Conservation (phyloP, 2,113 vertebrate genomes). For the Corythornis vintsioides region DNA sequence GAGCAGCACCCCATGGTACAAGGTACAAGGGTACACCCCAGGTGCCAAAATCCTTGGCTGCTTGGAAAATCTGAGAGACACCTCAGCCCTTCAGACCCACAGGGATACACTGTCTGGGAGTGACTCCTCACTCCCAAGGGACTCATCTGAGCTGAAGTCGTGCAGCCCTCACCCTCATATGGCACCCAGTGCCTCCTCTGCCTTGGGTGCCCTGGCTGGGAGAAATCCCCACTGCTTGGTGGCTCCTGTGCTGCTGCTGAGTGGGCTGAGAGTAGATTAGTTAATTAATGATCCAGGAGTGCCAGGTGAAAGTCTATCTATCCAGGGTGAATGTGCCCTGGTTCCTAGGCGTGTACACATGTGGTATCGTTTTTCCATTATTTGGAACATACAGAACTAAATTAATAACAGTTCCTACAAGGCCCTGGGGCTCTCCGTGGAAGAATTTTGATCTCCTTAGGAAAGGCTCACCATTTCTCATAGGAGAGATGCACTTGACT, state of each 20-base stretch:
- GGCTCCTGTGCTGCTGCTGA: slow-evolving; percentile 49
- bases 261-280: slow-evolving; percentile 52
- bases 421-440: slow-evolving; percentile 77
- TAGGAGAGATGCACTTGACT: slow-evolving; percentile 90
- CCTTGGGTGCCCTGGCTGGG: rapidly evolving
- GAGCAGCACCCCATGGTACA: background rate
- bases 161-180: rapidly evolving
- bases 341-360: slow-evolving; percentile 76
- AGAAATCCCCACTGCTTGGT: background rate
- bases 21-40: too few species aligned
- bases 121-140: background rate
- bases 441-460: slow-evolving; percentile 84
- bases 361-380: slow-evolving; percentile 81
- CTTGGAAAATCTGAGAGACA: background rate
- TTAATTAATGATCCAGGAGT: slow-evolving; percentile 59
- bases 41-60: background rate
- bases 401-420: slow-evolving; percentile 86
- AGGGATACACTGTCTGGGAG: background rate
- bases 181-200: background rate
- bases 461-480: slow-evolving; percentile 82
- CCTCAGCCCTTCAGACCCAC: rapidly evolving
- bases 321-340: slow-evolving; percentile 48
- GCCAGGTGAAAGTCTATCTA: slow-evolving; percentile 77
- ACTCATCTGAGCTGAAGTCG: background rate
- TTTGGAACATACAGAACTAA: slow-evolving; percentile 84